Conservation (phyloP, 2,888 invertebrate genomes). For the Rhaphigaster nebulosa region DNA sequence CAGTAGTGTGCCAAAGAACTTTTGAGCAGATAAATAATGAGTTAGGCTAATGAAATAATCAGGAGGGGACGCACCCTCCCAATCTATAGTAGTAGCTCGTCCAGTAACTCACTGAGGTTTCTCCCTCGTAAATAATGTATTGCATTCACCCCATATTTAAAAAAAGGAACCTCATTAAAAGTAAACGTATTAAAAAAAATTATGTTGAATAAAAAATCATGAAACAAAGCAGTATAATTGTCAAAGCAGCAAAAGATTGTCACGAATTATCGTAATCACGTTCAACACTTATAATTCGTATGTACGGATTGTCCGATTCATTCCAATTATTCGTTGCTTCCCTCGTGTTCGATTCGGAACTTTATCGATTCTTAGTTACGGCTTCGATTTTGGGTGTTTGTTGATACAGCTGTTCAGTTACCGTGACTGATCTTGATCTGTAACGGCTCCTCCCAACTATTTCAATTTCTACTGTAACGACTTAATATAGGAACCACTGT, state of each 20-base stretch:
- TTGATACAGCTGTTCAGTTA: background rate
- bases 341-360: background rate
- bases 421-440: background rate
- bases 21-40: no score
- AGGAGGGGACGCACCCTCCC: background rate
- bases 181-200: no score
- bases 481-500: background rate
- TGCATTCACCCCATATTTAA: background rate
- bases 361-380: background rate
- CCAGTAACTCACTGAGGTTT: slow-evolving; percentile 6
- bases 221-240: no score
- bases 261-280: background rate
- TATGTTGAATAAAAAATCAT: no score
- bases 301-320: background rate
- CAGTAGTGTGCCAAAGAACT: background rate
- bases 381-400: background rate
- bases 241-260: no score
- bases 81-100: background rate
- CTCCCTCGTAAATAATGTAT: background rate
- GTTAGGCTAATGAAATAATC: slow-evolving; percentile 1
- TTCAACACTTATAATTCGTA: background rate
- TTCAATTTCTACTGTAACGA: background rate
- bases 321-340: background rate
- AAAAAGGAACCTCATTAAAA: background rate
- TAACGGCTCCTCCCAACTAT: background rate